These are phyloP conservation scores for Athalia rosae DNA, from an alignment of 2,888 invertebrate species.

Conservation along the genomic window DNA sequence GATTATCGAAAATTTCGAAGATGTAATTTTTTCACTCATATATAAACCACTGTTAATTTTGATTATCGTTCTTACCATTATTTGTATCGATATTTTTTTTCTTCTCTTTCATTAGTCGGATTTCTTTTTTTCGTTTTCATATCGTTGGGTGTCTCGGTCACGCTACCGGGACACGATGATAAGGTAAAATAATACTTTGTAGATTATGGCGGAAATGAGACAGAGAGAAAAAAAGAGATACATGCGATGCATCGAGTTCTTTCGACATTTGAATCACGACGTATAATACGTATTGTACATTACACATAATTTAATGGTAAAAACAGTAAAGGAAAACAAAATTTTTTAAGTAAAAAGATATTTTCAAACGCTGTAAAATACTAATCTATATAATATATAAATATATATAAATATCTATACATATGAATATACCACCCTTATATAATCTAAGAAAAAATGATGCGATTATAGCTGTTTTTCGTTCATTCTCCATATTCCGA, in stretches of 20 bases:
- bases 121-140: background rate
- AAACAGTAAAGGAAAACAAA: background rate
- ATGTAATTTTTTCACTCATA: too few relatives aligned
- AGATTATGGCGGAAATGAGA: background rate
- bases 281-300: slow-evolving; percentile 3
- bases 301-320: slow-evolving; percentile 9
- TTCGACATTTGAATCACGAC: background rate
- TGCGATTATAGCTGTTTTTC: background rate
- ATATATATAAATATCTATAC: background rate
- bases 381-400: slow-evolving; percentile 5
- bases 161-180: too few relatives aligned
- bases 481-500: too few relatives aligned
- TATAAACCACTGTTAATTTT: too few relatives aligned
- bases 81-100: too few relatives aligned
- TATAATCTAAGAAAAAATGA: background rate
- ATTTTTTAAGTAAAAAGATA: background rate
- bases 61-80: too few relatives aligned
- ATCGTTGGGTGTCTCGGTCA: too few relatives aligned
- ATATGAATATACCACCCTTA: background rate
- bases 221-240: background rate
- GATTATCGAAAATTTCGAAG: too few relatives aligned
- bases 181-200: too few relatives aligned
- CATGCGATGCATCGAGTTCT: background rate
- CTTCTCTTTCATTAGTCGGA: too few relatives aligned
- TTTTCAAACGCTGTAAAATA: slow-evolving; percentile 31